A percentile compares a stretch with the other conserved stretches of the same genome.
Conservation (phyloP, 2,888 invertebrate species). For the Hydriomena furcata region DNA sequence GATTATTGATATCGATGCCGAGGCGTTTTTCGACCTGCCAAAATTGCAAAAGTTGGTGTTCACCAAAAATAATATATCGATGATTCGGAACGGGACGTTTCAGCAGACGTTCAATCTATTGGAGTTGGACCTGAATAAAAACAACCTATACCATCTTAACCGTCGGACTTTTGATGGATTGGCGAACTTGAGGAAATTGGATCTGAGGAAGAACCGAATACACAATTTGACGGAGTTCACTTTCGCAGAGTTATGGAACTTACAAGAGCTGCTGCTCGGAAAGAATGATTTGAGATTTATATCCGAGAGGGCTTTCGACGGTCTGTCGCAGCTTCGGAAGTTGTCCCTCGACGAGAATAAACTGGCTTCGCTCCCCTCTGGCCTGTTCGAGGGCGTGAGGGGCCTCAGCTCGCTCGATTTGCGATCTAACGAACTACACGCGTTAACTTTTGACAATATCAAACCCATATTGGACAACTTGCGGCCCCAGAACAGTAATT, state of each 20-base stretch:
- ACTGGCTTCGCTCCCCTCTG: constrained; percentile 87
- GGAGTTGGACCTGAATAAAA: constrained; percentile 91
- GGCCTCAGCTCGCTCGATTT: constrained; percentile 89
- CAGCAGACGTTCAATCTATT: constrained; percentile 88
- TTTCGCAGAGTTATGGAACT: constrained; percentile 90
- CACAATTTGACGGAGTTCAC: constrained; percentile 91
- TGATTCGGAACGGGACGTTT: constrained; percentile 93
- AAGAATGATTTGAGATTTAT: constrained; percentile 88
- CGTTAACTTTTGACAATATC: constrained; percentile 89
- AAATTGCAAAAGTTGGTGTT: constrained; percentile 89
- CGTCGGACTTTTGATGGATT: constrained; percentile 91
- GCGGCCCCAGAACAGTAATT: constrained; percentile 88
- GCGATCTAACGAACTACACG: constrained; percentile 89
- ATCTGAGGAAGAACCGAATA: constrained; percentile 89
- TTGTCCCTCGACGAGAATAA: constrained; percentile 90
- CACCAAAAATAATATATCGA: constrained; percentile 93
- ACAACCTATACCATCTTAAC: constrained; percentile 89
- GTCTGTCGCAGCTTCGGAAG: constrained; percentile 87
- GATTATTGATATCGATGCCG: constrained; percentile 88
- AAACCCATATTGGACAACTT: constrained; percentile 91
- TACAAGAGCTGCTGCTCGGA: constrained; percentile 87
- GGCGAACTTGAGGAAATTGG: constrained; percentile 88
- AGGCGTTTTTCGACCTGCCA: constrained; percentile 89
- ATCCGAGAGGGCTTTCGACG: constrained; percentile 90
- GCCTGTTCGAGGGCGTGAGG: constrained; percentile 88